Evolutionary conservation across 2,888 invertebrate species (phyloP).

Genomic region (Xylota sylvarum): DNA sequence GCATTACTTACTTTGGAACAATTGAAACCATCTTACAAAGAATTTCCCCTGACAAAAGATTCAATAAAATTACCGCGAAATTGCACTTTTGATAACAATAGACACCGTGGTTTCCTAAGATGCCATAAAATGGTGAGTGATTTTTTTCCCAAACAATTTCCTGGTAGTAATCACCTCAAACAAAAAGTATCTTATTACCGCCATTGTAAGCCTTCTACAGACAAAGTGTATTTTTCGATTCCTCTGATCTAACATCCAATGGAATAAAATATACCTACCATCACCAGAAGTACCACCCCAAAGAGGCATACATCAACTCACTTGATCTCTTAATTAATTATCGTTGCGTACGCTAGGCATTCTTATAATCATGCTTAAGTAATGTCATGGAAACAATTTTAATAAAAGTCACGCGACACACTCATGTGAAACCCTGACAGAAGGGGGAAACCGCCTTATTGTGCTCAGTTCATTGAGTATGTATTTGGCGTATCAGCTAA

Average conservation of each 20-base stretch:
- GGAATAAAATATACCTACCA: constrained; percentile 12
- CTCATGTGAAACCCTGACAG: constrained; percentile 8
- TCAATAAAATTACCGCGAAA: neutral
- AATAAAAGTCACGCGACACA: constrained; percentile 55
- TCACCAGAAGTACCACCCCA: neutral
- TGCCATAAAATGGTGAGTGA: neutral
- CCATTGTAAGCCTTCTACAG: neutral
- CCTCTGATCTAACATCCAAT: constrained; percentile 25
- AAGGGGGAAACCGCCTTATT: neutral
- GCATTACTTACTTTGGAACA: neutral
- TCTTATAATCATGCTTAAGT: constrained; percentile 19
- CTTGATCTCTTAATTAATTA: constrained; percentile 50
- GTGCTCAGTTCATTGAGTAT: neutral
- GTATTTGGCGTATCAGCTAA: constrained; percentile 12
- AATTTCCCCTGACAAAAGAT: neutral
- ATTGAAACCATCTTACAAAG: neutral
- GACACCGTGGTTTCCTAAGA: neutral
- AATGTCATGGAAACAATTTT: constrained; percentile 45
- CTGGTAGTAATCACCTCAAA: neutral
- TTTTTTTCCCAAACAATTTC: neutral
- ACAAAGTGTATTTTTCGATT: neutral
- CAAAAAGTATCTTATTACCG: neutral
- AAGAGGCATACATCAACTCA: constrained; percentile 23
- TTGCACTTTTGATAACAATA: constrained; percentile 34
- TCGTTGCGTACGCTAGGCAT: neutral